Base-by-base conservation (phyloP, 2,797 vertebrate genomes). In the Enteromius afrohamiltoni region DNA sequence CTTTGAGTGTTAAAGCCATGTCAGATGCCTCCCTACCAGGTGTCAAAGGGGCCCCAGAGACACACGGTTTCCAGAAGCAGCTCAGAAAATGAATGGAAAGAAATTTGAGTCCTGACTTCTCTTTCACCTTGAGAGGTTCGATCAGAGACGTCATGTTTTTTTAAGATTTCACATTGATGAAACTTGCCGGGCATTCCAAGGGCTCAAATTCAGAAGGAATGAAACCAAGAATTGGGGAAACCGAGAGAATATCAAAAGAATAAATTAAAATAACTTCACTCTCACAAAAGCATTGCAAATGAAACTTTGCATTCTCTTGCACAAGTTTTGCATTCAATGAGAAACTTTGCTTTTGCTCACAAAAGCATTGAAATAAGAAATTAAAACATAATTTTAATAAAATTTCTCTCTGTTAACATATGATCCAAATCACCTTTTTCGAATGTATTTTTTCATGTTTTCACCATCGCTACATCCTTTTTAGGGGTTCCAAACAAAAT, bases 1-100 rank as follows among this genome's bases (percentile, higher is more conserved):
- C 88, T 91, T 88, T 55, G 91, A 91, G 91, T 92, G 91, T 85
- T 92, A 91, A 94, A 89, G 93, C 86, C 83, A 90, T 85, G 86
- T 78, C 87, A 82, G 83, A 91, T 90, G 88, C 83, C 83, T 75
- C 73, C 86, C 45, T 86, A 86, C 73, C 92, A 89, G 90, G 91
- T 96, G 94, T 93, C 92, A 93, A 91, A 84, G 83, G 71, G 65
- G 80, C 90, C 79, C 73, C 19, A 29, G 70, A 80, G 74, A 83
- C 64, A 71, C 85, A 78, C 80, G 71, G 49, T 65, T 86, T 51
- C 88, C 78, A 92, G 91, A 19, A 23, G 82, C 71, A 40, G 65
- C 65, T 78, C 42, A 26, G 40, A 60, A 68, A 75, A 74, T 82
- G 31, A 85, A 84, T 80, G 86, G 84, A 87, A 88, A 86, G 76